Percentiles rank a stretch among this genome's conserved stretches.
Evolutionary conservation across 2,888 invertebrate genomes (phyloP).

Genomic region (Chaitophorus viminalis): DNA sequence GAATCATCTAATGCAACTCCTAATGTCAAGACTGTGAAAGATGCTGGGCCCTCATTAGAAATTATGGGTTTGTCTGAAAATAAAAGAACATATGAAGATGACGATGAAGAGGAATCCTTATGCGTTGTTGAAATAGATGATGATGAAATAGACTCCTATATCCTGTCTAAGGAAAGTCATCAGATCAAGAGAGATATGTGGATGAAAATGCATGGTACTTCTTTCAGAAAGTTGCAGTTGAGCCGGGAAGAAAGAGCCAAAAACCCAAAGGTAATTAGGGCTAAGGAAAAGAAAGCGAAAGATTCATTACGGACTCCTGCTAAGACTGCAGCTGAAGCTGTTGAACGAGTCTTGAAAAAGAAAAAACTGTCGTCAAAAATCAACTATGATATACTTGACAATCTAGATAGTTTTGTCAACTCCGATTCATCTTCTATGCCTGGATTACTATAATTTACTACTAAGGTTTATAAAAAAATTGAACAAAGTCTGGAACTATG

Average conservation of each 20-base stretch:
- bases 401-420: conserved; percentile 57
- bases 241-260: conserved; percentile 73
- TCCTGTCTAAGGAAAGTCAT: conserved; percentile 84
- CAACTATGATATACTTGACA: conserved; percentile 87
- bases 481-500: too few species aligned
- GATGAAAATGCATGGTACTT: conserved; percentile 88
- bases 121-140: conserved; percentile 85
- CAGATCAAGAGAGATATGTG: conserved; percentile 84
- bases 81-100: conserved; percentile 63
- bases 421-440: conserved; percentile 52
- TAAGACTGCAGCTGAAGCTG: conserved; percentile 75
- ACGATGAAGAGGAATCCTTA: conserved; percentile 71
- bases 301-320: conserved; percentile 36
- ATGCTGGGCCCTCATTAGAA: conserved; percentile 52
- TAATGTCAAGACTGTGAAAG: conserved; percentile 5
- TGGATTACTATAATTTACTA: conserved; percentile 7
- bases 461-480: conserved; percentile 67
- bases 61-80: conserved; percentile 57
- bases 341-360: conserved; percentile 95
- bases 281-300: conserved; percentile 83
- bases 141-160: conserved; percentile 87
- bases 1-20: conserved; percentile 22
- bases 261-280: conserved; percentile 82
- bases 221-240: conserved; percentile 84
- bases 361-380: conserved; percentile 96